phyloP scores from a whole-genome alignment of 2,113 vertebrate species.

The Ophthalmotilapia sp. region DNA sequence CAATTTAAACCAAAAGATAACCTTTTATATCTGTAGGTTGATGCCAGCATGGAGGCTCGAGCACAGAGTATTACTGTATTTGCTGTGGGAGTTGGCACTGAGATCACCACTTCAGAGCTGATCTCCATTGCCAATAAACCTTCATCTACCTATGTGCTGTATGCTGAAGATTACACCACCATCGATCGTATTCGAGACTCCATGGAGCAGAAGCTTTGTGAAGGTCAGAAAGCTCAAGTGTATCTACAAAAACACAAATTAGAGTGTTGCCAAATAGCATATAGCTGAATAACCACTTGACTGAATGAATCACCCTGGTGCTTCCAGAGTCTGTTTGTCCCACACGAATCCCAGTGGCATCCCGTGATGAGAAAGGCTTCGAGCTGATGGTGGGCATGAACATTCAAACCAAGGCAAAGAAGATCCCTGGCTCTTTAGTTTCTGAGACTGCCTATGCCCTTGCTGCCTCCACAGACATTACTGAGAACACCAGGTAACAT shows the following conservation, averaged over 20 bases:
- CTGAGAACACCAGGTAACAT: conserved; percentile 72
- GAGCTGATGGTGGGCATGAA: conserved; percentile 76
- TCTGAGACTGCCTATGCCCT: conserved; percentile 68
- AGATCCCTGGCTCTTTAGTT: conserved; percentile 66
- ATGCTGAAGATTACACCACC: conserved; percentile 74
- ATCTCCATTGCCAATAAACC: conserved; percentile 75
- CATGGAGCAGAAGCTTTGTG: conserved; percentile 77
- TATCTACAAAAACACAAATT: neutral
- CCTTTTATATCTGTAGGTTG: conserved; percentile 31
- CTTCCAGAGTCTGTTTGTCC: conserved; percentile 75
- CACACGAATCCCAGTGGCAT: conserved; percentile 75
- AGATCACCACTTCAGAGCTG: conserved; percentile 75
- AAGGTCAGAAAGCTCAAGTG: conserved; percentile 49
- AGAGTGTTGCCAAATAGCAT: neutral
- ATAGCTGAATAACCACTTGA: too few species aligned
- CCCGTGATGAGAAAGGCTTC: conserved; percentile 78
- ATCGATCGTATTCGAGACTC: conserved; percentile 71
- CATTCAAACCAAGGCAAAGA: conserved; percentile 64
- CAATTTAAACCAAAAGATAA: neutral
- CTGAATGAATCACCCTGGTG: neutral
- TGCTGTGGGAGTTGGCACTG: conserved; percentile 74
- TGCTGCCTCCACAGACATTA: conserved; percentile 57
- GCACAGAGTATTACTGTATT: conserved; percentile 69
- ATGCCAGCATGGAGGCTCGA: conserved; percentile 67
- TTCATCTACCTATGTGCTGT: conserved; percentile 68